Percentiles rank a stretch among this genome's conserved stretches.
phyloP scores from a whole-genome alignment of 2,888 invertebrate species.

The Caradrina kadenii region DNA sequence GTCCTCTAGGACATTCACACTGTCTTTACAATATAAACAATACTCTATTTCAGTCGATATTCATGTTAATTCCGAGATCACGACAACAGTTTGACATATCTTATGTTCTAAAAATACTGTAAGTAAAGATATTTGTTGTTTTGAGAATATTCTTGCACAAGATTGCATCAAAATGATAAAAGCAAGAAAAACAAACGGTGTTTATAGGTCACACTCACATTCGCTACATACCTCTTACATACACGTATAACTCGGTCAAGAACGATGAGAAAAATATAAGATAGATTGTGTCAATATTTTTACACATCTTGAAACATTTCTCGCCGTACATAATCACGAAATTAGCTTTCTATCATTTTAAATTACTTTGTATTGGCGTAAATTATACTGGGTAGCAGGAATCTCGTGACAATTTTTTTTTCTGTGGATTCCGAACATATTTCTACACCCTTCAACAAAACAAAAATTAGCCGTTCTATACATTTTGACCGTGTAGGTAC shows the following conservation, averaged over 20 bases:
- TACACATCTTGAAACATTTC: not conserved
- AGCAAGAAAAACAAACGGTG: slow-evolving; percentile 29
- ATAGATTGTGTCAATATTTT: not conserved
- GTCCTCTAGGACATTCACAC: slow-evolving; percentile 10
- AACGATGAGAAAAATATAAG: not conserved
- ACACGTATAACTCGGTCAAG: slow-evolving; percentile 28
- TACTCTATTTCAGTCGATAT: slow-evolving; percentile 11
- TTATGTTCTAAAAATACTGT: slow-evolving; percentile 11
- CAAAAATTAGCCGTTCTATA: too few species aligned
- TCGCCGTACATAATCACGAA: too few species aligned
- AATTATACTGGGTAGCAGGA: too few species aligned
- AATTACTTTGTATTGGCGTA: not conserved
- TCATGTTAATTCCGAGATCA: slow-evolving; percentile 13
- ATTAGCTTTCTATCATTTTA: not conserved
- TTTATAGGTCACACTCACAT: slow-evolving; percentile 30
- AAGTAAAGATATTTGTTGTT: not conserved
- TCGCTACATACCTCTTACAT: not conserved
- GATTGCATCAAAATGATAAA: slow-evolving; percentile 21
- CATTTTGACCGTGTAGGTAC: too few species aligned
- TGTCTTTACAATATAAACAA: slow-evolving; percentile 27
- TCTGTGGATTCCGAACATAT: too few species aligned
- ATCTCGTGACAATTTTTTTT: too few species aligned
- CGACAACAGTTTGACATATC: not conserved
- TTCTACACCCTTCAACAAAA: too few species aligned
- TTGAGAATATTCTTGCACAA: slow-evolving; percentile 20